A percentile compares a stretch with the other conserved stretches of the same genome.
Conservation (phyloP, 2,888 invertebrate species). For the Gari tellinella region DNA sequence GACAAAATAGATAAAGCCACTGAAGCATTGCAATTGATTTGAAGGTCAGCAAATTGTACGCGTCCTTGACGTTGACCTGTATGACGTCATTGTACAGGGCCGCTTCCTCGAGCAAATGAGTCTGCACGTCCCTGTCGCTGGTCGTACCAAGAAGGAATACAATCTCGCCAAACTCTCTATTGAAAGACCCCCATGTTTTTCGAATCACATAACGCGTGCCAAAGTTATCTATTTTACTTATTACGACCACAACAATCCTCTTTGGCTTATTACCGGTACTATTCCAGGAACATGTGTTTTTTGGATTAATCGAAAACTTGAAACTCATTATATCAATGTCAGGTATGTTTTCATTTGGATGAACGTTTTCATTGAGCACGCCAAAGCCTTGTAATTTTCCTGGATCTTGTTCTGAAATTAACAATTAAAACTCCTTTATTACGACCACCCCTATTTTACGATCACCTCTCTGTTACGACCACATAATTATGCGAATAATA, state of each 20-base stretch:
- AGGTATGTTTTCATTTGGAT: no score
- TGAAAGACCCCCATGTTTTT: constrained; percentile 79
- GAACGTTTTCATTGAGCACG: no score
- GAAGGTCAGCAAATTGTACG: constrained; percentile 84
- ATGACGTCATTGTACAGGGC: constrained; percentile 78
- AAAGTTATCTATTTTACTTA: constrained; percentile 73
- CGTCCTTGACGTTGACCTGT: constrained; percentile 82
- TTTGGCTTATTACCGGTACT: no score
- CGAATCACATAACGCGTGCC: constrained; percentile 72
- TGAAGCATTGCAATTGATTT: constrained; percentile 84
- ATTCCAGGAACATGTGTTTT: constrained; percentile 3
- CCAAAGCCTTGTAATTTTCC: no score
- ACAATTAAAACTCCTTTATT: no score
- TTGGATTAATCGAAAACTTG: constrained; percentile 5
- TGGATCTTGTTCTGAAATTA: no score
- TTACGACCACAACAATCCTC: constrained; percentile 66
- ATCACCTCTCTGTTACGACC: no score
- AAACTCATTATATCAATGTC: no score
- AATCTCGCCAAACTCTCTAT: constrained; percentile 52
- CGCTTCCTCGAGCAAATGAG: constrained; percentile 69
- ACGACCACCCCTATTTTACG: no score
- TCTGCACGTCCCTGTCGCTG: constrained; percentile 33
- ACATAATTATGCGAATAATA: no score
- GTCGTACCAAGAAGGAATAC: constrained; percentile 74
- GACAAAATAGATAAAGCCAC: constrained; percentile 83